phyloP scores from a whole-genome alignment of 2,797 vertebrate genomes.

The Falco naumanni region DNA sequence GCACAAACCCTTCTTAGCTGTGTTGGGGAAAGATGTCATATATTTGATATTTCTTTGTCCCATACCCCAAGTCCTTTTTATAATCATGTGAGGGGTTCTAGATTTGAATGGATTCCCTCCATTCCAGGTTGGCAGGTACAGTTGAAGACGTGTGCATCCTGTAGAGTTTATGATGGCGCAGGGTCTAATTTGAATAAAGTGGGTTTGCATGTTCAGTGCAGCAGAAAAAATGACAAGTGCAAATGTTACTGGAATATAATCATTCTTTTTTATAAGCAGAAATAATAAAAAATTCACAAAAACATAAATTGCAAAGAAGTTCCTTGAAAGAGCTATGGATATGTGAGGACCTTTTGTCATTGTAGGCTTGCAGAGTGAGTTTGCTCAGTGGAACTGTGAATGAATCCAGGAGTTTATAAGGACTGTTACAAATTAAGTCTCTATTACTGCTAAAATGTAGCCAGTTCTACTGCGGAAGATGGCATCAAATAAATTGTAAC shows the following conservation, averaged over 20 bases:
- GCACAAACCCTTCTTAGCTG: background rate
- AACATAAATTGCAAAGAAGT: background rate
- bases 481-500: background rate
- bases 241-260: background rate
- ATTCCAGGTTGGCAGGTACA: background rate
- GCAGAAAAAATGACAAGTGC: background rate
- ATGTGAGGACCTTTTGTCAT: background rate
- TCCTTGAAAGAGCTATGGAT: background rate
- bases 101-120: background rate
- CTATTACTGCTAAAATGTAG: background rate
- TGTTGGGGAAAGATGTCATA: background rate
- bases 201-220: background rate
- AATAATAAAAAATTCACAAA: background rate
- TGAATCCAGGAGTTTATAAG: background rate
- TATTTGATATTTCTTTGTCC: background rate
- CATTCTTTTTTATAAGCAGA: background rate
- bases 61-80: background rate
- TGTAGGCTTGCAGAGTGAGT: background rate
- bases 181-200: background rate
- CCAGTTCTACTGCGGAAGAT: background rate
- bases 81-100: background rate
- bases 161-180: background rate
- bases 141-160: background rate
- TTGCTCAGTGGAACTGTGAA: background rate
- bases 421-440: background rate